Percentiles rank a stretch among this genome's conserved stretches.
phyloP scores from a whole-genome alignment of 2,113 vertebrate species.

The Sinocyclocheilus rhinocerous region DNA sequence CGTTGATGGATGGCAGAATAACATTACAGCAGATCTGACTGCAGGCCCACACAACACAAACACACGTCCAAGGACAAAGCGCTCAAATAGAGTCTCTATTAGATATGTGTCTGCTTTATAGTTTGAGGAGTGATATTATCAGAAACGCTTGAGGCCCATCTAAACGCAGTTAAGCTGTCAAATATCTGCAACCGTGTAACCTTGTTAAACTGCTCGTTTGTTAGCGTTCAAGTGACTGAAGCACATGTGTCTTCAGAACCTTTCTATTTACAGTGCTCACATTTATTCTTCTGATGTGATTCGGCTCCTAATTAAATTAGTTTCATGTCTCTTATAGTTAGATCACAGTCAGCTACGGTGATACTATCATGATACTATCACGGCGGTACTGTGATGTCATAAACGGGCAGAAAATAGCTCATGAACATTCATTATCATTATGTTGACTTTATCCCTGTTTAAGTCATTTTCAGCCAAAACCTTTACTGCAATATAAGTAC shows the following conservation, averaged over 20 bases:
- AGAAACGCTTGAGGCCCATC: neutral
- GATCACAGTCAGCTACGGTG: neutral
- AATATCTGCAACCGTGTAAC: neutral
- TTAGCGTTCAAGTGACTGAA: neutral
- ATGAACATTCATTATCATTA: too few relatives aligned
- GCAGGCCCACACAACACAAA: conserved; percentile 9
- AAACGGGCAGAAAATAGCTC: too few relatives aligned
- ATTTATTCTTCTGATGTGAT: neutral
- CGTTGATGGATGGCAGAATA: conserved; percentile 52
- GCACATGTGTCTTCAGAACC: too few relatives aligned
- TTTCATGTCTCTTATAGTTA: neutral
- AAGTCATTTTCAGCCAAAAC: too few relatives aligned
- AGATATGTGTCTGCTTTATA: neutral
- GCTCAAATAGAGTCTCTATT: neutral
- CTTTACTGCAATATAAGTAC: too few relatives aligned
- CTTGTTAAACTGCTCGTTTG: neutral
- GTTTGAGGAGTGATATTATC: neutral
- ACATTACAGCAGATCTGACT: conserved; percentile 40
- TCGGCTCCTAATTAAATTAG: neutral
- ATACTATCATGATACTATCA: neutral
- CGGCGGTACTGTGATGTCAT: neutral
- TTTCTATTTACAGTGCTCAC: too few relatives aligned
- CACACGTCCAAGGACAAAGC: conserved; percentile 1
- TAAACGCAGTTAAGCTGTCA: neutral
- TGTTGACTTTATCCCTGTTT: too few relatives aligned